Base-by-base conservation (phyloP, 1,140 invertebrate genomes). In the Sinella curviseta region DNA sequence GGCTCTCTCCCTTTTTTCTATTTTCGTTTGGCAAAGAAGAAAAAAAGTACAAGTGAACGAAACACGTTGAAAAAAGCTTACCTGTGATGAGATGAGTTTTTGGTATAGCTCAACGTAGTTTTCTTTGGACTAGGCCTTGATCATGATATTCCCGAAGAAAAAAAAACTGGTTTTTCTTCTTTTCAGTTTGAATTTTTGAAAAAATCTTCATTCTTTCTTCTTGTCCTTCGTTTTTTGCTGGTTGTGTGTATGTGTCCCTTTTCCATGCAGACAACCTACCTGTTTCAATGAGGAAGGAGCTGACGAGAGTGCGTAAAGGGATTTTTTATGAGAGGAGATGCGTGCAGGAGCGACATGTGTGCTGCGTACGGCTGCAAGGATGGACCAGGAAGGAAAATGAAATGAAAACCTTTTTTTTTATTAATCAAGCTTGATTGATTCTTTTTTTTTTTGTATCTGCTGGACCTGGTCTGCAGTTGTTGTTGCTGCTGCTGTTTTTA, bases 81-180 rank as follows among this genome's bases (percentile, higher is more conserved):
- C n/a, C n/a, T n/a, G n/a, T n/a, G n/a, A n/a, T n/a, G n/a, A n/a
- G n/a, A n/a, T n/a, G n/a, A n/a, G n/a, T n/a, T n/a, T n/a, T n/a
- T n/a, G n/a, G n/a, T n/a, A n/a, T n/a, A n/a, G n/a, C n/a, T n/a
- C n/a, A n/a, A n/a, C n/a, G n/a, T n/a, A 48, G 39, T 48, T 48
- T 48, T 48, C 39, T 20, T 8, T 48, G 39, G 8, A 4, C 28
- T 70, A 17, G 65, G 65, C 65, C 65, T 70, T 30, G n/a, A n/a
- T n/a, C n/a, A n/a, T n/a, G n/a, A n/a, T n/a, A n/a, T n/a, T n/a
- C 65, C 26, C 12, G n/a, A 33, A 70, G 14, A n/a, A 31, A 33
- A 70, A 33, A 70, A 70, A 70, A 70, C 65, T 70, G 65, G 65
- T 70, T 70, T 70, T 70, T 70, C 30, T 14, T 70, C 65, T 33